Percentiles rank a stretch among this genome's conserved stretches.
phyloP scores from a whole-genome alignment of 2,113 vertebrate species.

The Pseudorhombus dupliciocellatus region DNA sequence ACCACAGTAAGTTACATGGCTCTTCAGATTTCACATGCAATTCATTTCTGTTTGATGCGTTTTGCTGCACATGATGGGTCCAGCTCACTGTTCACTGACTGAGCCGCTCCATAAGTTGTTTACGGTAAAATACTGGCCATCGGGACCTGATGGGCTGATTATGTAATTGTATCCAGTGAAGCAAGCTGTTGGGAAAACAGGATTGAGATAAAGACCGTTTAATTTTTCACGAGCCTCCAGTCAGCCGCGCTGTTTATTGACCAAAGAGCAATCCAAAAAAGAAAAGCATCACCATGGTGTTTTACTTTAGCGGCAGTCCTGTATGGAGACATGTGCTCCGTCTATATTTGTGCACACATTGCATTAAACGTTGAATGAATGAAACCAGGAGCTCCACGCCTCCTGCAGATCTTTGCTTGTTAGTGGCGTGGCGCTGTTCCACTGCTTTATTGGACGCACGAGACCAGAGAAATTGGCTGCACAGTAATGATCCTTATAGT shows the following conservation, averaged over 20 bases:
- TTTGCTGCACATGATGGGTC: neutral
- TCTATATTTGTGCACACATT: neutral
- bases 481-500: no score
- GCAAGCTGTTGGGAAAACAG: conserved; percentile 34
- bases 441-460: neutral
- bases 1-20: neutral
- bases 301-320: neutral
- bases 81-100: neutral
- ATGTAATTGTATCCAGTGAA: conserved; percentile 54
- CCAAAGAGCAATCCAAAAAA: neutral
- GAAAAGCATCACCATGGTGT: neutral
- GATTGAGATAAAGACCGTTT: conserved; percentile 33
- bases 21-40: neutral
- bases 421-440: neutral
- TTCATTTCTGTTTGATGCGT: neutral
- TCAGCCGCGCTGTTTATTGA: neutral
- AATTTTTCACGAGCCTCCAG: conserved; percentile 52
- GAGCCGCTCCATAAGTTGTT: conserved; percentile 34
- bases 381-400: neutral
- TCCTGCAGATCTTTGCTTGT: neutral
- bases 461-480: neutral
- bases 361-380: neutral
- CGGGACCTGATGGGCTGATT: conserved; percentile 38
- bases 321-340: neutral
- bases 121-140: conserved; percentile 31